Evolutionary conservation across 2,797 vertebrate genomes (phyloP).

Genomic region (Hippopotamyrus pictus): DNA sequence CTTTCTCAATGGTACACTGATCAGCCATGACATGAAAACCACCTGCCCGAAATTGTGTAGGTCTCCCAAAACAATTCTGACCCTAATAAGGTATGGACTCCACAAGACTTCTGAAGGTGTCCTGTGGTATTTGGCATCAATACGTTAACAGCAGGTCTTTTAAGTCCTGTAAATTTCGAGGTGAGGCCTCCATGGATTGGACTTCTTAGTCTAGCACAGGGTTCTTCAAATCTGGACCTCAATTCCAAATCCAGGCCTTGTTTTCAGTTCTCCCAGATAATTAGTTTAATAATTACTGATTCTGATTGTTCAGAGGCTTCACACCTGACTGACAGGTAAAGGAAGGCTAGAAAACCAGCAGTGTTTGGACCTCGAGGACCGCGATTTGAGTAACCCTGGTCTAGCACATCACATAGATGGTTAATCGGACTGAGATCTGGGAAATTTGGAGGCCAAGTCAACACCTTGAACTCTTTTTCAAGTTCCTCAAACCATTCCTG

Average conservation of each 20-base stretch:
- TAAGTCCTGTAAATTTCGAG: neutral
- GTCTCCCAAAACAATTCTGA: neutral
- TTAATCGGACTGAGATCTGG: neutral
- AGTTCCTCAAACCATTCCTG: neutral
- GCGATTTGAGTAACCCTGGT: neutral
- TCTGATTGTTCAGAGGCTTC: too few relatives aligned
- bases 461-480: neutral
- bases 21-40: neutral
- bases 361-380: too few relatives aligned
- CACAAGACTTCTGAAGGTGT: neutral
- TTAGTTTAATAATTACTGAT: too few relatives aligned
- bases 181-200: neutral
- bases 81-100: neutral
- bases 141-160: neutral
- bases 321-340: too few relatives aligned
- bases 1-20: neutral
- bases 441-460: neutral
- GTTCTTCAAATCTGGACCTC: too few relatives aligned
- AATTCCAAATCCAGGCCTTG: too few relatives aligned
- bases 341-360: too few relatives aligned
- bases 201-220: neutral
- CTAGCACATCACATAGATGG: neutral
- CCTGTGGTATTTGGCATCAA: neutral
- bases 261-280: too few relatives aligned
- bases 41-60: neutral